Evolutionary conservation across 1,140 invertebrate genomes (phyloP).

Genomic region (Drosophila parabipectinata): DNA sequence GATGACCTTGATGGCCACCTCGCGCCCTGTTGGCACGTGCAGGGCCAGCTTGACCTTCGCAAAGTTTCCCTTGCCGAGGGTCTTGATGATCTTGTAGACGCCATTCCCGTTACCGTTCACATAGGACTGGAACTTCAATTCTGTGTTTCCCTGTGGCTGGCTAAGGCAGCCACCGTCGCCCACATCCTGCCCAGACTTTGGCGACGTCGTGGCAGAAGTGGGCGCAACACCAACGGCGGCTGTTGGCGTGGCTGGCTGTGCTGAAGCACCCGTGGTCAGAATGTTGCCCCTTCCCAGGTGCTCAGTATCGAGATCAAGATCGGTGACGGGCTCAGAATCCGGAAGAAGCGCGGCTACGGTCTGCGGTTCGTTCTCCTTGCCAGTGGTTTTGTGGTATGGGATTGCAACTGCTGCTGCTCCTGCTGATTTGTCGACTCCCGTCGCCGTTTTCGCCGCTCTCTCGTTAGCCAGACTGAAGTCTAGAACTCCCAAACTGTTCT

Average conservation of each 20-base stretch:
- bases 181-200: slow-evolving; percentile 31
- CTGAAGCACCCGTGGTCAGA: slow-evolving; percentile 22
- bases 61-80: slow-evolving; percentile 99
- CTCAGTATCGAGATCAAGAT: slow-evolving; percentile 1
- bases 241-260: slow-evolving; percentile 13
- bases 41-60: slow-evolving; percentile 99
- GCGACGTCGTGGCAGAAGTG: slow-evolving; percentile 14
- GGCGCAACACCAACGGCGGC: slow-evolving; percentile 2
- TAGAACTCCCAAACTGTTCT: slow-evolving; percentile 63
- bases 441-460: slow-evolving; percentile 38
- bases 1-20: slow-evolving; percentile 99
- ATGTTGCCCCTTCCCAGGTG: slow-evolving; percentile 6
- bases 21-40: slow-evolving; percentile 99
- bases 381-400: slow-evolving; percentile 45
- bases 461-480: slow-evolving; percentile 52
- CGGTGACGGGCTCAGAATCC: not conserved
- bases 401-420: slow-evolving; percentile 17
- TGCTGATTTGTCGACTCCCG: slow-evolving; percentile 24
- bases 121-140: slow-evolving; percentile 64
- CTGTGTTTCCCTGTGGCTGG: slow-evolving; percentile 21
- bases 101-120: slow-evolving; percentile 84
- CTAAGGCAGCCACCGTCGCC: slow-evolving; percentile 22
- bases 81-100: slow-evolving; percentile 99
- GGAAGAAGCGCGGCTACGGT: not conserved
- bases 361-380: slow-evolving; percentile 54